Base-by-base conservation (phyloP, 1,140 invertebrate species). In the Drosophila albomicans region DNA sequence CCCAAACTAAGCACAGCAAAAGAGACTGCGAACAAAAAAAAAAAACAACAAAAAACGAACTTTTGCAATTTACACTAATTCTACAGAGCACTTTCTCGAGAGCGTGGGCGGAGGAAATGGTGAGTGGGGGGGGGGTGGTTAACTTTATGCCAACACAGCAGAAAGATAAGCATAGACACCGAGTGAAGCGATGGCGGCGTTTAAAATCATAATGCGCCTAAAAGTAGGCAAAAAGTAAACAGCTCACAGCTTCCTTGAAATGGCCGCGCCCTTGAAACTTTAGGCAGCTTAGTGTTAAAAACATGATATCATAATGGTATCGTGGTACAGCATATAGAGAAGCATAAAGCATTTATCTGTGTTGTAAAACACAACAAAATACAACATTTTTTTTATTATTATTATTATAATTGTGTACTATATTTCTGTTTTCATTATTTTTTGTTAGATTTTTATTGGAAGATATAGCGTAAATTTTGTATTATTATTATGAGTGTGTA, bases 21-120 rank as follows among this genome's bases (percentile, higher is more conserved):
- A 49, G 28, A 56, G 20, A 65, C 16, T 16, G 13, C 45, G 28
- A 32, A 20, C 20, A 35, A 43, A 59, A 59, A 32, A 16, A 48
- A 16, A 43, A 59, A 59, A 30, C 15, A 16, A n/a, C 35, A 48
- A 25, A 54, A 46, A 38, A 48, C 20, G 15, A 75, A 74, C 71
- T 75, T 75, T 75, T 52, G 73, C 68, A 75, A 75, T 75, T 75
- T 75, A 69, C 67, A 69, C 73, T 75, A 71, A 75, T 75, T 70
- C 66, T 58, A 52, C 38, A 41, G 46, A 66, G 54, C 35, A 72
- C 25, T 35, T 41, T 8, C 11, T 11, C 15, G 52, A 13, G 51
- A 48, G 52, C 28, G 10, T 4, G 61, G 28, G 20, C 43, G 6
- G 20, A 1, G 20, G 8, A 25, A 11, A 25, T 13, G 52, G 11